phyloP scores from a whole-genome alignment of 1,140 invertebrate genomes.

The Drosophila kepulauana region DNA sequence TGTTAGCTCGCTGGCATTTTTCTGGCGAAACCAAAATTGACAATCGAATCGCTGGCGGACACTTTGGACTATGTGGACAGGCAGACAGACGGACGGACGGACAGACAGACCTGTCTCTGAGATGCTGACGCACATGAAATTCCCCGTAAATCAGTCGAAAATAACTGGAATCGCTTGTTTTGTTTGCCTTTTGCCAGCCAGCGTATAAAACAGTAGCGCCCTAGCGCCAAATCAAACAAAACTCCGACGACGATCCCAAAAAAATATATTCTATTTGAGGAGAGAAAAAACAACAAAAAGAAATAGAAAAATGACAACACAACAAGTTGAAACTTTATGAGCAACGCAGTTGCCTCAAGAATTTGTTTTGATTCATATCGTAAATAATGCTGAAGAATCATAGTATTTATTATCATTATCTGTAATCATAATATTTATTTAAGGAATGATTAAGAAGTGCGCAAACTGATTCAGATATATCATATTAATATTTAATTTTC shows the following conservation, averaged over 20 bases:
- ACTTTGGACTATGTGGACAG: conserved; percentile 40
- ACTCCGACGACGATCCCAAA: conserved; percentile 32
- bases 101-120: conserved; percentile 17
- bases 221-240: conserved; percentile 54
- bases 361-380: background rate
- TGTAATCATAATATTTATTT: background rate
- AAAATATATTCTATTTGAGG: conserved; percentile 5
- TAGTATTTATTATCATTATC: no score
- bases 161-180: conserved; percentile 78
- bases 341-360: background rate
- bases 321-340: conserved; percentile 12
- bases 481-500: no score
- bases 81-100: conserved; percentile 32
- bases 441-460: background rate
- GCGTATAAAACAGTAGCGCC: conserved; percentile 77
- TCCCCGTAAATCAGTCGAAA: conserved; percentile 80
- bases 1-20: conserved; percentile 51
- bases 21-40: conserved; percentile 51
- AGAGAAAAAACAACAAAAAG: conserved; percentile 27
- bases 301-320: conserved; percentile 17
- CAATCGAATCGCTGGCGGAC: conserved; percentile 45
- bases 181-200: conserved; percentile 54
- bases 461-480: no score
- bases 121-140: conserved; percentile 77
- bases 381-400: background rate